These are phyloP conservation scores for Thelaira solivaga DNA, from an alignment of 2,888 invertebrate genomes.

Conservation along the genomic window DNA sequence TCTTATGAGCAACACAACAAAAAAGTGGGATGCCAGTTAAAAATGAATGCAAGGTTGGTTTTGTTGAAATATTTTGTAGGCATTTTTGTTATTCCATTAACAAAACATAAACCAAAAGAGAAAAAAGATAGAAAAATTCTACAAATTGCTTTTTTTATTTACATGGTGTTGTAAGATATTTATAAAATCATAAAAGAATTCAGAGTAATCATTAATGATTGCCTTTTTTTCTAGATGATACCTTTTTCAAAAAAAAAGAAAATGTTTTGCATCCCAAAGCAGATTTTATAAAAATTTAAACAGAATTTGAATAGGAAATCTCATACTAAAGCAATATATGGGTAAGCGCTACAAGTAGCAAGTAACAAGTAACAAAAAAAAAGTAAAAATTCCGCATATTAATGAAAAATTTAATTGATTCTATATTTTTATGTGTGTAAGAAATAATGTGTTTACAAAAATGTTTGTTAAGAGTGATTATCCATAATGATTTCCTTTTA, in stretches of 20 bases:
- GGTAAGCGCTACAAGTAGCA: no score
- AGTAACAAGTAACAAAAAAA: no score
- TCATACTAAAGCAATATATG: no score
- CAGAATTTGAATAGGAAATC: neutral
- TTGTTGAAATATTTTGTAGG: conserved; percentile 24
- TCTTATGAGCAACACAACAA: neutral
- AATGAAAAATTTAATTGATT: neutral
- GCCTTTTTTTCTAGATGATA: neutral
- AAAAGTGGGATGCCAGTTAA: neutral
- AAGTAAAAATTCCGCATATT: no score
- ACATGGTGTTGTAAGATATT: conserved; percentile 30
- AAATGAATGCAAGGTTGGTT: neutral
- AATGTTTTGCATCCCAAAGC: neutral
- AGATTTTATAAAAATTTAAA: neutral
- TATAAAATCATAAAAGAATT: conserved; percentile 4
- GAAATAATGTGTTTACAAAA: no score
- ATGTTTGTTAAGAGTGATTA: no score
- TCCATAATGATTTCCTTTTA: no score
- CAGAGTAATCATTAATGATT: no score
- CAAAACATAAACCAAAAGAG: neutral
- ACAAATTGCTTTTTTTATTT: conserved; percentile 43
- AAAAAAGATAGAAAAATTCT: conserved; percentile 2
- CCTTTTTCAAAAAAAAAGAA: neutral
- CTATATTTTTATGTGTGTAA: no score
- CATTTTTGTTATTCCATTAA: neutral